Evolutionary conservation across 2,797 vertebrate genomes (phyloP), one percentile per base, ranked within the genome.

Genomic region (Artibeus jamaicensis): DNA sequence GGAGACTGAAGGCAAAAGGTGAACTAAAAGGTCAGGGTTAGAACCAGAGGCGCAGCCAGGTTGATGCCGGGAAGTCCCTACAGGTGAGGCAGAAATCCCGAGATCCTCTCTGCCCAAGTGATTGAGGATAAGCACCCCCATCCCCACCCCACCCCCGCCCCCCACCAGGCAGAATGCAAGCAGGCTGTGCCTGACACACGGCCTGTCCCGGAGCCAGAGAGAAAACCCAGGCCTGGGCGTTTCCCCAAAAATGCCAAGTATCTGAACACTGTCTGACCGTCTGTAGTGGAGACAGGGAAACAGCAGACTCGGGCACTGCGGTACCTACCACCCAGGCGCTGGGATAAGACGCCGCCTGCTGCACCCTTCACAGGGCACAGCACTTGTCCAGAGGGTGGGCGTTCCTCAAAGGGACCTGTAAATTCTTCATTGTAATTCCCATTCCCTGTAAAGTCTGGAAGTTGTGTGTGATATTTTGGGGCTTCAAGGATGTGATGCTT

Each of bases 211-310:
- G 44, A 79, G 93, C 79, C 85, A 93, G 84, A 91, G 57, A 96
- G 87, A 94, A 96, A 96, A 95, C 16, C 73, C 73, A 96, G 79
- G 42, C 68, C 70, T 84, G 53, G n/a, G 9, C 2, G 1, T 86
- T 86, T 22, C 44, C 11, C n/a, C 44, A 42, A 55, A 91, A 86
- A 50, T 2, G 19, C 65, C 86, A 73, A 76, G 21, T 67, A 9
- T 87, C 65, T 44, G 44, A 44, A 73, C 24, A 34, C 42, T n/a
- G 32, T 79, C 68, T 73, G 91, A 55, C 26, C 26, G 22, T 76
- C 79, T 73, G 46, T 85, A 46, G 26, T 89, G n/a, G 85, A 70
- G 53, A 22, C 10, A 32, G 34, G 44, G 55, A 86, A 46, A 48
- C 21, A 21, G 85, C 32, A 85, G 48, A 26, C 48, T n/a, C 83